A percentile compares a stretch with the other conserved stretches of the same genome.
These are phyloP conservation scores for Ciconia maguari DNA, from an alignment of 2,113 vertebrate genomes.

Conservation along the genomic window DNA sequence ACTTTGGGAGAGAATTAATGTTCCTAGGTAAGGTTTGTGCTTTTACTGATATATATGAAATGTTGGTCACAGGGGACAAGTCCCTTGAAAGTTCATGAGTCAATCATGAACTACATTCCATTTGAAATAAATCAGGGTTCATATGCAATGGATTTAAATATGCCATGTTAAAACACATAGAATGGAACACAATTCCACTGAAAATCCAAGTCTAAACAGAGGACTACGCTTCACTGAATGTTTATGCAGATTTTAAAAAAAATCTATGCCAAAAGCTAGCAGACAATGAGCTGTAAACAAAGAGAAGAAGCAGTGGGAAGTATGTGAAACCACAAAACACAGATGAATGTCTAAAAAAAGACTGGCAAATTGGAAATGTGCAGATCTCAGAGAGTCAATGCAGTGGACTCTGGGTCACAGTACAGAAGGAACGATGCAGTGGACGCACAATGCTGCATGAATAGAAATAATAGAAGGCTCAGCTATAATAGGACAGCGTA, in stretches of 20 bases:
- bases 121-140: not conserved
- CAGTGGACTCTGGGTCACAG: not conserved
- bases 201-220: not conserved
- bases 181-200: not conserved
- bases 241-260: not conserved
- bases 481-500: not conserved
- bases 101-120: not conserved
- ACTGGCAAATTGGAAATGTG: not conserved
- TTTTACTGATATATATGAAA: not conserved
- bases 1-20: not conserved
- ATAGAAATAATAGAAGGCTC: not conserved
- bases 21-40: not conserved
- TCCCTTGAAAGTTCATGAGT: not conserved
- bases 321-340: not conserved
- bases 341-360: not conserved
- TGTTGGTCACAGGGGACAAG: not conserved
- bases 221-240: not conserved
- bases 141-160: not conserved
- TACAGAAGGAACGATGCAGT: not conserved
- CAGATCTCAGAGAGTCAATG: not conserved
- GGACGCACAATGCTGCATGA: not conserved
- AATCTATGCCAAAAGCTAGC: not conserved
- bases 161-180: not conserved
- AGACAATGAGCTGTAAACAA: not conserved
- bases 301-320: not conserved